These are phyloP conservation scores for Leucoptera coffeella DNA, from an alignment of 2,888 invertebrate genomes.

Conservation along the genomic window DNA sequence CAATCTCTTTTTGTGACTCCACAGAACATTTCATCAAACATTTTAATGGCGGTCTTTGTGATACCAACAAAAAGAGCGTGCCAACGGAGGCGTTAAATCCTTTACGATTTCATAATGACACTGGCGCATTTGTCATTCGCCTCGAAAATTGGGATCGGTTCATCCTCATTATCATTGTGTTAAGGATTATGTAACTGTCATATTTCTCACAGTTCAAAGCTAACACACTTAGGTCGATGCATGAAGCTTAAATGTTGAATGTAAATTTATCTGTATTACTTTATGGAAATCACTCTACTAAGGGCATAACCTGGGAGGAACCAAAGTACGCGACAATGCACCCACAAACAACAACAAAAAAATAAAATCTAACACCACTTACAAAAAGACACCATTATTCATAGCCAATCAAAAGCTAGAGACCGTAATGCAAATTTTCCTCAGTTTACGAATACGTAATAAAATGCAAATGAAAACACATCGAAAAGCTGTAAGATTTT, in stretches of 20 bases:
- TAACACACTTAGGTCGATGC: no score
- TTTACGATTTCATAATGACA: slow-evolving; percentile 45
- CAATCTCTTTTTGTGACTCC: slow-evolving; percentile 38
- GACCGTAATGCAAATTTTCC: no score
- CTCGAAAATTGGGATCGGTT: slow-evolving; percentile 10
- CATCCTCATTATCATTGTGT: slow-evolving; percentile 15
- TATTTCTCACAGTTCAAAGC: no score
- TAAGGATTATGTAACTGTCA: no score
- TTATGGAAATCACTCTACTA: slow-evolving; percentile 12
- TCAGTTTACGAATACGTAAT: no score
- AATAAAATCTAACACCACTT: slow-evolving; percentile 37
- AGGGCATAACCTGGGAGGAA: slow-evolving; percentile 46
- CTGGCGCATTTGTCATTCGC: slow-evolving; percentile 33
- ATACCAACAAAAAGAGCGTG: slow-evolving; percentile 48
- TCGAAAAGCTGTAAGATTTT: slow-evolving; percentile 40
- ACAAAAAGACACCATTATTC: no score
- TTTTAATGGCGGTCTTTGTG: slow-evolving; percentile 50
- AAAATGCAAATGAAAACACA: no score
- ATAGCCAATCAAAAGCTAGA: no score
- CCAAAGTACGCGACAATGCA: slow-evolving; percentile 43
- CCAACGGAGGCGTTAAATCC: slow-evolving; percentile 54
- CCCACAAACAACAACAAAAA: slow-evolving; percentile 33
- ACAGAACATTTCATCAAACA: slow-evolving; percentile 47
- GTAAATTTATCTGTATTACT: slow-evolving; percentile 56
- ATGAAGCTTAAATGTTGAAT: slow-evolving; percentile 11